phyloP scores from a whole-genome alignment of 2,888 invertebrate genomes.

The Terebella lapidaria region DNA sequence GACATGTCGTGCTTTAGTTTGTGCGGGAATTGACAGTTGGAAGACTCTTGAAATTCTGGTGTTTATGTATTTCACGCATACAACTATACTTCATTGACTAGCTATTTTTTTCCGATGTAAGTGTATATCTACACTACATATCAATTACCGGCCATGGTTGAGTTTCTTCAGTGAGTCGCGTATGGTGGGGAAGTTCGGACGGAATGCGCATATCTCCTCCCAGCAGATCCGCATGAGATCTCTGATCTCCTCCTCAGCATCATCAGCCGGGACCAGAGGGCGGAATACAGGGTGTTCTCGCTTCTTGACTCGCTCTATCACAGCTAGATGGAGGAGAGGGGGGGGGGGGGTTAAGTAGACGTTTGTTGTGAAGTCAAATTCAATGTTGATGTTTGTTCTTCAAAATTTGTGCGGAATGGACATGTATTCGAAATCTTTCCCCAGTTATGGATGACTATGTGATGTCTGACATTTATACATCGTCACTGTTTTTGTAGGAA shows the following conservation, averaged over 20 bases:
- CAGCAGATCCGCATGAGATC: conserved; percentile 35
- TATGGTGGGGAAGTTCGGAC: conserved; percentile 31
- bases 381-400: background rate
- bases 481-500: no score
- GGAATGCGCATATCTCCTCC: conserved; percentile 29
- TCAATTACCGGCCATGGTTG: conserved; percentile 20
- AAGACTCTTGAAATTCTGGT: background rate
- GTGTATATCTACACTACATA: no score
- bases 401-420: no score
- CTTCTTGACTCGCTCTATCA: conserved; percentile 11
- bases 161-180: conserved; percentile 26
- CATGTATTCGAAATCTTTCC: no score
- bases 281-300: conserved; percentile 21
- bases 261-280: conserved; percentile 20
- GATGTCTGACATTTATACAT: no score
- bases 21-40: no score
- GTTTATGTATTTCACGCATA: no score
- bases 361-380: background rate
- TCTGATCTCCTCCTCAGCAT: conserved; percentile 21
- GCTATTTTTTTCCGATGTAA: no score
- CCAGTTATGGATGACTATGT: no score
- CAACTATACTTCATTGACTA: no score
- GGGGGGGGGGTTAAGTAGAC: background rate
- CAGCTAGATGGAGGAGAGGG: no score
- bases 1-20: no score